Evolutionary conservation across 2,888 invertebrate genomes (phyloP), one percentile per base, ranked within the genome.

Genomic region (Megamerina dolium): DNA sequence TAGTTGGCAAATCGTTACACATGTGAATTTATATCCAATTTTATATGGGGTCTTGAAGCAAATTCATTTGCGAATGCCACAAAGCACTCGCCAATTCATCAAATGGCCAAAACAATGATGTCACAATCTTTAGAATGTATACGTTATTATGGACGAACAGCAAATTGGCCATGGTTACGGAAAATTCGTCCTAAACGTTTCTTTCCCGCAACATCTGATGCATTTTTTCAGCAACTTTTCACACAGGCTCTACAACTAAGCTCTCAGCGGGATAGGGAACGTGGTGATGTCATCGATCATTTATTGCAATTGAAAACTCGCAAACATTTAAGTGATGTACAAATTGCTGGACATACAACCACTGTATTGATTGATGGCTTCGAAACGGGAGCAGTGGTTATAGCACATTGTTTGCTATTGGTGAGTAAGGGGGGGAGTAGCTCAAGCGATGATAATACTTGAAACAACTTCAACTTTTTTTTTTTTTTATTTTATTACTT

Each of bases 41-140:
- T 67, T 35, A 69, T 70, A 16, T 73, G 71, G 56, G 72, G 72
- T 3, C 48, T 70, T 3, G 65, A 71, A 18, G 68, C 64, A 10
- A 59, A 61, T 20, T 62, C 64, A 9, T 70, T 73, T 23, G 27
- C 46, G 16, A 38, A 46, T 23, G 5, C 27, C 2, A 2, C 21
- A 2, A 23, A 30, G 3, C 41, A 35, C 10, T 50, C 30, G 4
- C 33, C 42, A 4, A 23, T 55, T 9, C 56, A 56, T 2, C 31
- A 48, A 14, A 50, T 52, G 38, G 49, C 51, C 5, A 39, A 41
- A 1, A 31, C 26, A n/a, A 56, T 60, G 49, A 30, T 58, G 13
- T 20, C 19, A 5, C 58, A 58, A 21, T 37, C 53, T 0, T 4
- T 48, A n/a, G 38, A 33, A 12, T 60, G 56, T 43, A 53, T 56